These are phyloP conservation scores for Malacoraja senta DNA, from an alignment of 2,797 vertebrate species.

Conservation along the genomic window DNA sequence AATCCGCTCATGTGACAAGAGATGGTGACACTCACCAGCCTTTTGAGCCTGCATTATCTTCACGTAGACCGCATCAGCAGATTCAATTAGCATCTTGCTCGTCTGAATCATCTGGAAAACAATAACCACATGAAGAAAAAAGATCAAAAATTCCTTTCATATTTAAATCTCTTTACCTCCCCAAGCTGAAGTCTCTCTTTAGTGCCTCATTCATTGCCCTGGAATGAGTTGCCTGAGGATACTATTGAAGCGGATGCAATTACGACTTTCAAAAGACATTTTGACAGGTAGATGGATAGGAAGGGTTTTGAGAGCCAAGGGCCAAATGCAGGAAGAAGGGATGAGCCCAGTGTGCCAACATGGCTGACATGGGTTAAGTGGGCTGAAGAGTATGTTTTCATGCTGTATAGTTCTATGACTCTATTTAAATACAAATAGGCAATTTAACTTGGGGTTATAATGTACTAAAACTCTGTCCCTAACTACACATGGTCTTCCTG, in stretches of 20 bases:
- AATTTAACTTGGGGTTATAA: not conserved
- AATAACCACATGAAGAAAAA: not conserved
- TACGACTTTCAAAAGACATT: too few species aligned
- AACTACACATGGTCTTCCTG: not conserved
- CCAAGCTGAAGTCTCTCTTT: not conserved
- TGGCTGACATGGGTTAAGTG: too few species aligned
- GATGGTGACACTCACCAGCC: constrained; percentile 61
- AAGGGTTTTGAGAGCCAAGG: too few species aligned
- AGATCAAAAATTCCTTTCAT: not conserved
- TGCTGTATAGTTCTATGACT: too few species aligned
- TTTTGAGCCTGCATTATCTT: constrained; percentile 84
- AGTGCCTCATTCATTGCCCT: not conserved
- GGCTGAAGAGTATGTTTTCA: too few species aligned
- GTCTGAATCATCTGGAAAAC: constrained; percentile 81
- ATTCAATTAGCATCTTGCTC: constrained; percentile 80
- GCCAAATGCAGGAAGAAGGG: too few species aligned
- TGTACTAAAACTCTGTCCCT: not conserved
- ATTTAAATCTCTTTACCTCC: not conserved
- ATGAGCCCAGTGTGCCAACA: too few species aligned
- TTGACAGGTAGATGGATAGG: too few species aligned
- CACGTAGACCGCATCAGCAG: constrained; percentile 71
- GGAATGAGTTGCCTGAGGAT: too few species aligned
- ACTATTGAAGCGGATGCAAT: too few species aligned
- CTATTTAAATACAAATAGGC: too few species aligned
- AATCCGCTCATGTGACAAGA: constrained; percentile 31